Evolutionary conservation across 2,113 vertebrate genomes (phyloP), one percentile per base, ranked within the genome.

Genomic region (Notothenia coriiceps): DNA sequence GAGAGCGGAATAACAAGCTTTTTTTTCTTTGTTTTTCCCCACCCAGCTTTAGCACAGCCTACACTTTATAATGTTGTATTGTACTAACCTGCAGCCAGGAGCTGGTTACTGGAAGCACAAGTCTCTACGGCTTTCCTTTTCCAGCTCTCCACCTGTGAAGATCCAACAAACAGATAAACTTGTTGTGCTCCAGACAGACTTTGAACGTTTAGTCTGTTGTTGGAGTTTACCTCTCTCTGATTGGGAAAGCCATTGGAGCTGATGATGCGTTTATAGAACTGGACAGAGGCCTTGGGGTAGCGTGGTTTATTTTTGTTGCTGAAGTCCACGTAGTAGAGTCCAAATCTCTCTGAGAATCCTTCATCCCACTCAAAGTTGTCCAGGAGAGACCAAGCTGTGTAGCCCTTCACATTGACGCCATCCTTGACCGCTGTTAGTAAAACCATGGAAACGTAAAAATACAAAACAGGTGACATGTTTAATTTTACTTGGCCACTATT

Each of bases 281-380:
- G 93, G 67, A 92, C 96, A 0, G 97, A 98, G 43, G 96, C 96
- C 87, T 98, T 98, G 49, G 97, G 96, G 72, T 97, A 96, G 12
- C 96, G 95, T 0, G 94, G 93, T 71, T 96, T 97, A 60, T 95
- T 94, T 90, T 95, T 96, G 89, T 80, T 94, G 56, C 91, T 90
- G 84, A 97, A 98, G 86, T 97, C 95, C 6, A 97, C 93, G 2
- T 97, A 96, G 83, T 95, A 97, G 70, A 99, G 91, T n/a, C 97
- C 96, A 5, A 97, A 98, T 91, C 96, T 92, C 62, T 97, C 96
- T 0, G 96, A 95, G 83, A 93, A 98, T 7, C 97, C 97, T 90
- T 96, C 95, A 47, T 97, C 96, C 97, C 97, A 98, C 90, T 98
- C 97, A 80, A 97, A 99, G 88, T 96, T 95, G 88, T 98, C 98